Evolutionary conservation across 2,113 vertebrate genomes (phyloP), one percentile per base, ranked within the genome.

Genomic region (Holacanthus passer): DNA sequence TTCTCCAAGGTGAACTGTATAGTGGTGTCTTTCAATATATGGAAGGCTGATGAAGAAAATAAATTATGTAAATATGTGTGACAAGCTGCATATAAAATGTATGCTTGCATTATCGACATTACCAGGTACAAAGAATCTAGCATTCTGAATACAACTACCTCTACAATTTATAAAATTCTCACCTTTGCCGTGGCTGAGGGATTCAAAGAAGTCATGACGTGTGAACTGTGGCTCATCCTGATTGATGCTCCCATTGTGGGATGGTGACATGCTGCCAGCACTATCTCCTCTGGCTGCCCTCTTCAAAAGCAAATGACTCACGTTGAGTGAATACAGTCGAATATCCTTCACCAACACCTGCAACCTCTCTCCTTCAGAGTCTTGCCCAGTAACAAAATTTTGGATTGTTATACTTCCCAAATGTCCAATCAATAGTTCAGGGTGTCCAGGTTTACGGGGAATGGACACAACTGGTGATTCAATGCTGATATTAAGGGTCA

Each of bases 341-440:
- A 99, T 99, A 66, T 99, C 97, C 86, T 96, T 98, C 75, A 99
- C 97, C 85, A 98, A 94, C 52, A 99, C 98, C 80, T 98, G 97
- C 70, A 99, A 88, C 69, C 93, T 95, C 56, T 97, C 97, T 59
- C 93, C 95, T 79, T 96, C 95, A 5, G 95, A 95, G 35, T 97
- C 96, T 70, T 97, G 96, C 35, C 96, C 96, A 0, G 96, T 88
- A 22, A 97, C 89, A 94, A 96, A 98, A 83, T 99, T 99, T 86
- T 97, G 96, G 89, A 99, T 99, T 1, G 93, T 96, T 86, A 99
- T 99, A 85, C 97, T 97, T 64, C 98, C 98, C 6, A 99, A 84
- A 66, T 99, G 98, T 53, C 98, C 98, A 0, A 99, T 97, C 74
- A 99, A 87, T 9, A 99, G 92, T 79, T 99, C 98, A 0, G 96